A percentile compares a stretch with the other conserved stretches of the same genome.
These are phyloP conservation scores for Urocynchramus pylzowi DNA, from an alignment of 2,113 vertebrate species.

Conservation along the genomic window DNA sequence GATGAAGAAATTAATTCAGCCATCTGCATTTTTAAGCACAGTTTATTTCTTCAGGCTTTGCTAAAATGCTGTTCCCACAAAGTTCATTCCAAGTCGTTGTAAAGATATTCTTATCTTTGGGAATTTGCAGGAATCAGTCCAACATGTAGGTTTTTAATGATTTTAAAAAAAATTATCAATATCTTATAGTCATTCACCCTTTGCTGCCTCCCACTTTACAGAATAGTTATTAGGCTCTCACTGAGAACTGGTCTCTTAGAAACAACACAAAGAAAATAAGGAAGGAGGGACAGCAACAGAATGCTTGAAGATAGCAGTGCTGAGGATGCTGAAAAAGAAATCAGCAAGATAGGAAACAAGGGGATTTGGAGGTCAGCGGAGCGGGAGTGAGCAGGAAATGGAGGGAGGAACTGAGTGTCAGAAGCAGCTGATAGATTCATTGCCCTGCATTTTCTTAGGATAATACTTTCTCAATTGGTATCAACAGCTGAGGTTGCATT, in stretches of 20 bases:
- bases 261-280: background rate
- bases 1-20: background rate
- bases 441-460: background rate
- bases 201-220: background rate
- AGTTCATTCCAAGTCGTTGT: background rate
- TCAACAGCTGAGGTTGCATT: fast-evolving
- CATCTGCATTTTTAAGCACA: background rate
- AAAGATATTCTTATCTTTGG: background rate
- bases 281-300: background rate
- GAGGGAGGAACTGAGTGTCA: slow-evolving; percentile 6
- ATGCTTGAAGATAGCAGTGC: background rate
- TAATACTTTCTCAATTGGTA: background rate
- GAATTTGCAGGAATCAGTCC: background rate
- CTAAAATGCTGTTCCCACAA: background rate
- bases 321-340: slow-evolving; percentile 33
- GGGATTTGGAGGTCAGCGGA: background rate
- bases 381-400: background rate
- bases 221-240: background rate
- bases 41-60: background rate
- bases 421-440: slow-evolving; percentile 17
- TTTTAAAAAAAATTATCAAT: background rate
- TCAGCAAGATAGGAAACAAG: slow-evolving; percentile 3
- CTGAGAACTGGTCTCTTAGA: background rate
- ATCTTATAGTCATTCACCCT: background rate
- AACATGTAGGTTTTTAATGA: background rate